phyloP scores from a whole-genome alignment of 1,140 invertebrate species.

The Drosophila lacertosa region DNA sequence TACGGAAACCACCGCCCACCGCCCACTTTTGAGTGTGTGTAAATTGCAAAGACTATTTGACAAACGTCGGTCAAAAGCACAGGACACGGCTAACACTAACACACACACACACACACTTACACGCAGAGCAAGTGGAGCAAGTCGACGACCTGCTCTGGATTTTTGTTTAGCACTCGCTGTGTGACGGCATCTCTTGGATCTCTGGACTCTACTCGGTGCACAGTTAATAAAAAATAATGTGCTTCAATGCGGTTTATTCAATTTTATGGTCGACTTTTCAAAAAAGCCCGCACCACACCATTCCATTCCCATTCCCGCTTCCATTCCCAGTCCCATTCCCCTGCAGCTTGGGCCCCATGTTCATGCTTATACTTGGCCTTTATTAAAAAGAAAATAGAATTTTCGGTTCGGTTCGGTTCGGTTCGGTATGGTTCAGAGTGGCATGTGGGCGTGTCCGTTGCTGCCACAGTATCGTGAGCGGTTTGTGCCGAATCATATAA shows the following conservation, averaged over 20 bases:
- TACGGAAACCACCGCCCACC: slow-evolving; percentile 25
- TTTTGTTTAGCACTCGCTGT: slow-evolving; percentile 71
- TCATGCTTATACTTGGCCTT: slow-evolving; percentile 26
- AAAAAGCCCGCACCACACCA: slow-evolving; percentile 64
- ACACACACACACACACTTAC: background rate
- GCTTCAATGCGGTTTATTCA: slow-evolving; percentile 81
- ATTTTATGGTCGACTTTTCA: slow-evolving; percentile 82
- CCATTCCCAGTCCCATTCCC: no score
- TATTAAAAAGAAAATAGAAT: slow-evolving; percentile 81
- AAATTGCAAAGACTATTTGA: slow-evolving; percentile 82
- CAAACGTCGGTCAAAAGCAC: slow-evolving; percentile 78
- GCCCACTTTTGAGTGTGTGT: slow-evolving; percentile 69
- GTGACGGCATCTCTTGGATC: slow-evolving; percentile 45
- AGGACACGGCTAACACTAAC: slow-evolving; percentile 47
- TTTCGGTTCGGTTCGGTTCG: slow-evolving; percentile 51
- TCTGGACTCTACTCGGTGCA: slow-evolving; percentile 14
- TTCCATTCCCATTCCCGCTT: no score
- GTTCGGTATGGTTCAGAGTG: slow-evolving; percentile 36
- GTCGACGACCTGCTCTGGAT: slow-evolving; percentile 72
- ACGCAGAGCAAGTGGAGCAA: slow-evolving; percentile 4
- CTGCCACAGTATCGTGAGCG: slow-evolving; percentile 27
- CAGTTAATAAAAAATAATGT: slow-evolving; percentile 83
- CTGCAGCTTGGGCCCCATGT: no score
- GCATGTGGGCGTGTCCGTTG: slow-evolving; percentile 55
- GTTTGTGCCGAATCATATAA: slow-evolving; percentile 65